Conservation (phyloP, 1,140 invertebrate genomes). For the Dreissena polymorpha region DNA sequence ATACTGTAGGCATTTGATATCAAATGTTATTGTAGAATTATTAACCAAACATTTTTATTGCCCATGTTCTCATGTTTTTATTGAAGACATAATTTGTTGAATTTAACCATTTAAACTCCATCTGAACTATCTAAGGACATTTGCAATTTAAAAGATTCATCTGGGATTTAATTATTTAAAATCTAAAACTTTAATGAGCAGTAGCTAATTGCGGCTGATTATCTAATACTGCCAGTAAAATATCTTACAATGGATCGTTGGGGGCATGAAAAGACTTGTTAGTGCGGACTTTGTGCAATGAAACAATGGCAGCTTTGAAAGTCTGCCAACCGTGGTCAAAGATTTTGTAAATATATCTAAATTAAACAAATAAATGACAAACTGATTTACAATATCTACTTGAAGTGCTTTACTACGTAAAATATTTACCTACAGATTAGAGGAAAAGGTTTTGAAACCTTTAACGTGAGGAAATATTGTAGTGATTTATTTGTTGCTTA, state of each 20-base stretch:
- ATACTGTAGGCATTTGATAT: too few relatives aligned
- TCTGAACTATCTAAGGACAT: too few relatives aligned
- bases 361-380: slow-evolving; percentile 4
- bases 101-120: too few relatives aligned
- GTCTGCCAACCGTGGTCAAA: neutral
- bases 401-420: neutral
- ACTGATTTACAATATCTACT: neutral
- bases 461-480: too few relatives aligned
- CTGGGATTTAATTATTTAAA: neutral
- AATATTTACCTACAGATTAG: neutral
- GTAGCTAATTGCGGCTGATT: neutral
- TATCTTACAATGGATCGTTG: neutral
- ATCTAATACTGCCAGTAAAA: neutral
- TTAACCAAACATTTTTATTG: too few relatives aligned
- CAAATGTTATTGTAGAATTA: too few relatives aligned
- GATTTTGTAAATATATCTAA: slow-evolving; percentile 1
- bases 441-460: too few relatives aligned
- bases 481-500: too few relatives aligned
- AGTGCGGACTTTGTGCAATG: neutral
- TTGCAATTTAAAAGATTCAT: too few relatives aligned
- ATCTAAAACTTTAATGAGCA: neutral
- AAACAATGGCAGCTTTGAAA: slow-evolving; percentile 4
- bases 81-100: too few relatives aligned
- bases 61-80: too few relatives aligned
- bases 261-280: neutral